Base-by-base conservation (phyloP, 2,888 invertebrate species). In the Invenusta paracnida region DNA sequence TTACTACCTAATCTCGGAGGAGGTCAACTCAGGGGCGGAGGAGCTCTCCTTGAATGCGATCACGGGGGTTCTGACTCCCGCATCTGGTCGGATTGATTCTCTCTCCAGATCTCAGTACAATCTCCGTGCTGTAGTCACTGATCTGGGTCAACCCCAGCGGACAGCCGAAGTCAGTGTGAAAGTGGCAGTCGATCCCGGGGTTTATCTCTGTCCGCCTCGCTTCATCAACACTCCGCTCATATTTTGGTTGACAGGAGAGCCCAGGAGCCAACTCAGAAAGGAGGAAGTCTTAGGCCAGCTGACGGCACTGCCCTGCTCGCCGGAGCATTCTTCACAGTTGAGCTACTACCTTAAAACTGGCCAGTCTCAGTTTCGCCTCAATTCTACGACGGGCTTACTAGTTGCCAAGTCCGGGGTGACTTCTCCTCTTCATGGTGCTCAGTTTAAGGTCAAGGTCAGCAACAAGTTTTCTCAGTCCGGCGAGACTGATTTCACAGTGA, bases 121-220 rank as follows among this genome's bases (percentile, higher is more conserved):
- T 82, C 89, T 96, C 2, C 93, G 93, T 89, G 93, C 95, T 0
- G 93, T 94, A 88, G 96, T 96, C 0, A 93, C 94, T 0, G 96
- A 96, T 92, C 30, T 29, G 17, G 82, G 82, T 28, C 30, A 28
- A 2, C 73, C 73, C 2, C 73, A 23, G 73, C 73, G 5, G 11
- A 82, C 82, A 2, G 23, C 30, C 2, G 82, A 82, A 23, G 29
- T 23, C 2, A 1, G 1, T 2, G 29, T 82, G 5, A 30, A 29
- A 5, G 2, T 82, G 1, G 27, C 2, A 5, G 82, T 82, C 27
- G 31, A 11, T 82, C 29, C 82, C 27, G 30, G 30, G 13, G 82
- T 30, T 2, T 30, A 30, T 13, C 2, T 1, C 2, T 82, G 82
- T 82, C 82, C 82, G 31, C 82, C 82, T 2, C 27, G 82, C 23